Conservation (phyloP, 1,140 invertebrate species). For the Polypedilum vanderplanki region DNA sequence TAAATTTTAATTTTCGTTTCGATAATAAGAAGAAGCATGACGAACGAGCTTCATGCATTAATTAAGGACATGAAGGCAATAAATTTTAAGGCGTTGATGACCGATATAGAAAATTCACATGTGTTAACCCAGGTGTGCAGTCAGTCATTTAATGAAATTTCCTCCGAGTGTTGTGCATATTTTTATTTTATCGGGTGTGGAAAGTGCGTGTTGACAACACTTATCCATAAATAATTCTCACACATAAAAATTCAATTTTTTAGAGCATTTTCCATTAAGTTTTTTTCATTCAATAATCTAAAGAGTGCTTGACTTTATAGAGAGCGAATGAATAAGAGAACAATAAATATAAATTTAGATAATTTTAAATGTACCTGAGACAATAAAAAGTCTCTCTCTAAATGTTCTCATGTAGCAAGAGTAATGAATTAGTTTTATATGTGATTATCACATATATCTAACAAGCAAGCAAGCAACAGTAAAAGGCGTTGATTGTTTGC, state of each 20-base stretch:
- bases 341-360: too few species aligned
- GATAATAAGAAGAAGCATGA: neutral
- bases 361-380: too few species aligned
- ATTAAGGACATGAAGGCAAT: neutral
- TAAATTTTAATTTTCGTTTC: neutral
- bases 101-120: neutral
- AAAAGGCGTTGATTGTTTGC: neutral
- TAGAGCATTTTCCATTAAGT: neutral
- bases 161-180: neutral
- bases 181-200: neutral
- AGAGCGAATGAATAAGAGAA: too few species aligned
- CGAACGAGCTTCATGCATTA: neutral
- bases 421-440: neutral
- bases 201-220: neutral
- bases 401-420: neutral
- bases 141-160: neutral
- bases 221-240: conserved; percentile 12
- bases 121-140: neutral
- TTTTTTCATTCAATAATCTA: neutral
- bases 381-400: too few species aligned
- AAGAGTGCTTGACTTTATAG: neutral
- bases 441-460: neutral
- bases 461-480: neutral
- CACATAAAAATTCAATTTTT: too few species aligned
- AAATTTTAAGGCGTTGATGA: neutral